Evolutionary conservation across 2,888 invertebrate genomes (phyloP).

Genomic region (Rhamphomyia laevipes): DNA sequence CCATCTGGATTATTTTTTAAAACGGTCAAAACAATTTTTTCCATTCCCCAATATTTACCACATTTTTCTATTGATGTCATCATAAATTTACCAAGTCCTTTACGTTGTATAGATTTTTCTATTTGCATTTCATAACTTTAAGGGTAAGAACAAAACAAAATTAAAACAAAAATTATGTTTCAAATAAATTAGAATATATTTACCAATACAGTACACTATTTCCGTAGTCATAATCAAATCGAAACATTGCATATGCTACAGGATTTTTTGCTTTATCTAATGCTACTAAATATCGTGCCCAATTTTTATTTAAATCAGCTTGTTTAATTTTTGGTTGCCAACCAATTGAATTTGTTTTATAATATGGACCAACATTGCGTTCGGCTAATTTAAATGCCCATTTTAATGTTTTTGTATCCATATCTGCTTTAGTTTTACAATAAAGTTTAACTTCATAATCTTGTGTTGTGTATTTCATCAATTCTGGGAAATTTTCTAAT

Average conservation of each 20-base stretch:
- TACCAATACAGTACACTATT: constrained; percentile 60
- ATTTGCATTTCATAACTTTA: constrained; percentile 75
- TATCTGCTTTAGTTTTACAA: constrained; percentile 28
- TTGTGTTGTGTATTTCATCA: constrained; percentile 19
- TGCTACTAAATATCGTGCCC: constrained; percentile 52
- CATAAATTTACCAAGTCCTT: constrained; percentile 70
- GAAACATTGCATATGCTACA: constrained; percentile 61
- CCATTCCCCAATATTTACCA: constrained; percentile 56
- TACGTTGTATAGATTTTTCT: constrained; percentile 48
- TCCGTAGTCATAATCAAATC: constrained; percentile 61
- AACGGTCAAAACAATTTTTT: constrained; percentile 65
- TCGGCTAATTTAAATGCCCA: constrained; percentile 38
- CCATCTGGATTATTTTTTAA: constrained; percentile 59
- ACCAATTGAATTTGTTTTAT: constrained; percentile 39
- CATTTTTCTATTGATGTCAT: constrained; percentile 62
- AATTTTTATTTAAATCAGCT: constrained; percentile 50
- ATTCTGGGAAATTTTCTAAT: constrained; percentile 23
- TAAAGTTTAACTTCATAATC: constrained; percentile 17
- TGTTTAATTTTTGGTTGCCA: constrained; percentile 55
- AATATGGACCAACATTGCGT: constrained; percentile 31
- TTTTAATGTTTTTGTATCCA: constrained; percentile 30
- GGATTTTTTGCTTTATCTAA: constrained; percentile 35
- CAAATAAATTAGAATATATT: constrained; percentile 10
- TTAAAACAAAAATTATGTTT: neutral
- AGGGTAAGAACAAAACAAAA: constrained; percentile 8